Percentiles rank a stretch among this genome's conserved stretches.
Conservation (phyloP, 2,888 invertebrate species). For the Drosophila putrida region DNA sequence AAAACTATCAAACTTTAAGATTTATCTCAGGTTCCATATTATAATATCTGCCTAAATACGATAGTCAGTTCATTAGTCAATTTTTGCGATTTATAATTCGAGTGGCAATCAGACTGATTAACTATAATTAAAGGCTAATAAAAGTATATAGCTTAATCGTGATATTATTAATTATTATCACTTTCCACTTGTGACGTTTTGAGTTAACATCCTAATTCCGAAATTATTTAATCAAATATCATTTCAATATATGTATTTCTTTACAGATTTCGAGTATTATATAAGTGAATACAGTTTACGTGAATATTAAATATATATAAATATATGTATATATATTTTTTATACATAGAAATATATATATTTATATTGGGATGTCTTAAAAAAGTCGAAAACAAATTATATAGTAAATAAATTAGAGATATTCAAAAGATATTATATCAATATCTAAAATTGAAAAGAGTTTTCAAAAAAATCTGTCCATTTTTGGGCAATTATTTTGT, state of each 20-base stretch:
- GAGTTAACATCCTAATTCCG: constrained; percentile 14
- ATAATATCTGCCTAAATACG: background rate
- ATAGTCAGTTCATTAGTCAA: background rate
- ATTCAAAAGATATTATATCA: too few species aligned
- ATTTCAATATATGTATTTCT: background rate
- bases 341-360: too few species aligned
- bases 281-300: background rate
- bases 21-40: background rate
- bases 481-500: background rate
- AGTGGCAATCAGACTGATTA: constrained; percentile 20
- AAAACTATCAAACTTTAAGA: background rate
- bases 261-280: background rate
- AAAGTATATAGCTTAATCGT: constrained; percentile 15
- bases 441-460: too few species aligned
- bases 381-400: too few species aligned
- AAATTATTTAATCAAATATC: background rate
- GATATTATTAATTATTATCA: constrained; percentile 13
- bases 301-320: too few species aligned
- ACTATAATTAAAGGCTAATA: constrained; percentile 16
- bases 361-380: too few species aligned
- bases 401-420: too few species aligned
- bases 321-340: too few species aligned
- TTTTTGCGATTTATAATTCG: constrained; percentile 2
- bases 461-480: background rate
- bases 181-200: background rate